Percentiles rank a stretch among this genome's conserved stretches.
Evolutionary conservation across 2,888 invertebrate species (phyloP).

Genomic region (Ophioninae sp.): DNA sequence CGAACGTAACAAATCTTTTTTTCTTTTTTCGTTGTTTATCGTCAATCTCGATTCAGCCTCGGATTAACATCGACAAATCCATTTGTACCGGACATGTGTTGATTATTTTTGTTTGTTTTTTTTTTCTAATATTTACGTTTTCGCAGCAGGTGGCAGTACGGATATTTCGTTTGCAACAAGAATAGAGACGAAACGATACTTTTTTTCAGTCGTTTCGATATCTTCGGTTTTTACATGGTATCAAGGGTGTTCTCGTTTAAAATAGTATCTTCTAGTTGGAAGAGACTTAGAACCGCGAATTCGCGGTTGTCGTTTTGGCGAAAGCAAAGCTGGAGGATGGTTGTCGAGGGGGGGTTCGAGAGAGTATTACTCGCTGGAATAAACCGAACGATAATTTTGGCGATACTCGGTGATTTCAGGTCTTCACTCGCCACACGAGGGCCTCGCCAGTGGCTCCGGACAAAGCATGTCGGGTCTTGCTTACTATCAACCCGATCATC

Average conservation of each 20-base stretch:
- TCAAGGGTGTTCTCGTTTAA: background rate
- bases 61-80: background rate
- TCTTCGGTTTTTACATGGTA: background rate
- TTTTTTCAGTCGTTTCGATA: background rate
- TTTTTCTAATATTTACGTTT: background rate
- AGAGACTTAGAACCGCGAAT: background rate
- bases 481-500: conserved; percentile 84
- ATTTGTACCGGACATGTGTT: background rate
- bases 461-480: conserved; percentile 81
- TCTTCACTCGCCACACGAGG: conserved; percentile 82
- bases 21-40: background rate
- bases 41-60: background rate
- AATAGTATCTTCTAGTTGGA: background rate
- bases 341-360: conserved; percentile 62
- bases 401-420: conserved; percentile 77
- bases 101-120: background rate
- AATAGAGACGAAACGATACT: background rate
- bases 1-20: background rate
- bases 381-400: conserved; percentile 40
- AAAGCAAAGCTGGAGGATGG: conserved; percentile 9
- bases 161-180: background rate
- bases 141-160: background rate
- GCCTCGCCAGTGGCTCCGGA: conserved; percentile 82
- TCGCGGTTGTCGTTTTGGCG: conserved; percentile 6
- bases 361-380: conserved; percentile 65